Conservation (phyloP, 2,797 vertebrate genomes). For the Ctenopoma kingsleyae region DNA sequence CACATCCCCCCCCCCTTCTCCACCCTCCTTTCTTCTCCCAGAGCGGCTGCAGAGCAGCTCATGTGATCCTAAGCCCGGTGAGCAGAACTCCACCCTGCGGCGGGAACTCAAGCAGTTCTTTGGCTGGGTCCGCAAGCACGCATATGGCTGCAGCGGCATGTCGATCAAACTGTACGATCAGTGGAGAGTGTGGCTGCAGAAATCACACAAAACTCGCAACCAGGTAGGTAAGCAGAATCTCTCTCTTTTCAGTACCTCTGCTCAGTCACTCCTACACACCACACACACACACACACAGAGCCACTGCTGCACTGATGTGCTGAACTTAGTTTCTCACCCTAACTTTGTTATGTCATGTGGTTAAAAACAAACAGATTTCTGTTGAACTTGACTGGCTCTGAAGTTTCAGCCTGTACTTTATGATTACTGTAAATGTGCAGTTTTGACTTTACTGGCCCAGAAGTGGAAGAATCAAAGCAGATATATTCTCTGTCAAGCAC, state of each 20-base stretch:
- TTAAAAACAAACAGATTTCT: slow-evolving; percentile 70
- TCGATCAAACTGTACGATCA: slow-evolving; percentile 97
- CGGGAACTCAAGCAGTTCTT: slow-evolving; percentile 96
- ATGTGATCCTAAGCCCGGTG: slow-evolving; percentile 82
- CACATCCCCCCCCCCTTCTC: neutral
- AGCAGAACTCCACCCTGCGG: slow-evolving; percentile 91
- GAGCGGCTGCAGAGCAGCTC: slow-evolving; percentile 81
- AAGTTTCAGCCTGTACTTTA: slow-evolving; percentile 57
- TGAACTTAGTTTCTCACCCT: slow-evolving; percentile 61
- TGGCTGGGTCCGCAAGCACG: slow-evolving; percentile 94
- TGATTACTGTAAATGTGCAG: slow-evolving; percentile 76
- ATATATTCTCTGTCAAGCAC: slow-evolving; percentile 52
- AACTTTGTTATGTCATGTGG: slow-evolving; percentile 60
- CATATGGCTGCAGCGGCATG: slow-evolving; percentile 91
- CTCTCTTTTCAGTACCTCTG: slow-evolving; percentile 27
- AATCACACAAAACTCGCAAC: slow-evolving; percentile 94
- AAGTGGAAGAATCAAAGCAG: slow-evolving; percentile 58
- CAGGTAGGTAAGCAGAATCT: slow-evolving; percentile 89
- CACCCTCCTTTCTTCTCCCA: slow-evolving; percentile 50
- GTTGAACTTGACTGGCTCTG: slow-evolving; percentile 50
- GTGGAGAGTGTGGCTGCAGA: slow-evolving; percentile 96
- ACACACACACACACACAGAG: slow-evolving; percentile 6
- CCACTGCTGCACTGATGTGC: slow-evolving; percentile 44
- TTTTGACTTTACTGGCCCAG: slow-evolving; percentile 68
- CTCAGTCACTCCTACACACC: slow-evolving; percentile 12